phyloP scores from a whole-genome alignment of 1,140 invertebrate genomes.

The Sipha flava region DNA sequence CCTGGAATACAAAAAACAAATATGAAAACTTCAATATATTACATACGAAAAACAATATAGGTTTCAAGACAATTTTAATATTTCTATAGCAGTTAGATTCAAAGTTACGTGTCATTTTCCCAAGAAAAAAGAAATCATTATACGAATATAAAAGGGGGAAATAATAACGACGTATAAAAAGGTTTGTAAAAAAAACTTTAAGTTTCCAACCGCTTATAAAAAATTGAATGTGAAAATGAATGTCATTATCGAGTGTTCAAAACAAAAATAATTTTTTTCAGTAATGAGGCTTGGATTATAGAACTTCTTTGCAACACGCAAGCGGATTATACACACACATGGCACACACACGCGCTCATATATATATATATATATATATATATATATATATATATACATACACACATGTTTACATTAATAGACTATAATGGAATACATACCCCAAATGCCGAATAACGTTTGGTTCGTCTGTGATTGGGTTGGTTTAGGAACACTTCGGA shows the following conservation, averaged over 20 bases:
- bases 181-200: background rate
- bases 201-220: background rate
- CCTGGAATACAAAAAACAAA: constrained; percentile 52
- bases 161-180: background rate
- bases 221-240: background rate
- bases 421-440: constrained; percentile 50
- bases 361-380: background rate
- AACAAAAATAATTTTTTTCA: background rate
- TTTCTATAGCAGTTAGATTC: background rate
- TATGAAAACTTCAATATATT: background rate
- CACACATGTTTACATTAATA: no score
- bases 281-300: background rate
- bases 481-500: constrained; percentile 74
- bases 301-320: background rate
- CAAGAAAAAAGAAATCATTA: background rate
- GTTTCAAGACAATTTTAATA: background rate
- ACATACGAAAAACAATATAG: background rate
- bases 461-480: constrained; percentile 57
- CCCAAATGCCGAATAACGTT: constrained; percentile 84
- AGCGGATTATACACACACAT: background rate
- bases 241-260: background rate
- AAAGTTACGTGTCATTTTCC: background rate
- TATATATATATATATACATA: background rate
- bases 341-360: no score
- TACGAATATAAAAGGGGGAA: constrained; percentile 14